Evolutionary conservation across 1,140 invertebrate genomes (phyloP).

Genomic region (Mamestra configurata): DNA sequence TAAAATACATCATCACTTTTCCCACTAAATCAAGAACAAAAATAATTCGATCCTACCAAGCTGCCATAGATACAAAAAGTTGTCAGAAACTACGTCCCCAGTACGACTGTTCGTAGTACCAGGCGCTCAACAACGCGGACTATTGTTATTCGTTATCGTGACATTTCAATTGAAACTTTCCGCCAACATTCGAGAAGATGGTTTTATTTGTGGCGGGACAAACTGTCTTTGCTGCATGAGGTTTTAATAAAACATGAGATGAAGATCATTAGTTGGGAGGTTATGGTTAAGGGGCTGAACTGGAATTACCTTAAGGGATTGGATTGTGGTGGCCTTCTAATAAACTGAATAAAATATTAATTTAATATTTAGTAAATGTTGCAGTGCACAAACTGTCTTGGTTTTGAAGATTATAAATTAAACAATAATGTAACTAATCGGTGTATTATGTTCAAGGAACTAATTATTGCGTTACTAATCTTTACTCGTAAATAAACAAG

Average conservation of each 20-base stretch:
- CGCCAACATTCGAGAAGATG: constrained; percentile 20
- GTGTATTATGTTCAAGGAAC: no score
- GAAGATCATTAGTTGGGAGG: constrained; percentile 28
- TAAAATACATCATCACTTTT: not conserved
- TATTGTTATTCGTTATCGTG: constrained; percentile 44
- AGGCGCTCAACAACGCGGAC: constrained; percentile 2
- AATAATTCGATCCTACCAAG: constrained; percentile 25
- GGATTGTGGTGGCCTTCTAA: no score
- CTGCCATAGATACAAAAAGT: constrained; percentile 16
- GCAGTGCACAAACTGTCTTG: no score
- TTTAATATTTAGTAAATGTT: no score
- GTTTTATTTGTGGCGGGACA: constrained; percentile 24
- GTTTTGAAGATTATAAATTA: no score
- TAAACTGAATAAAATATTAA: no score
- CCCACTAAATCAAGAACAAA: constrained; percentile 25
- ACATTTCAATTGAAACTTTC: constrained; percentile 44
- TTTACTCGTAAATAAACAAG: no score
- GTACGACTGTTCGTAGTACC: not conserved
- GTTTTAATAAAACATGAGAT: constrained; percentile 41
- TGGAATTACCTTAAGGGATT: not conserved
- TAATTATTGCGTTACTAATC: no score
- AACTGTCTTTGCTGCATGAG: constrained; percentile 33
- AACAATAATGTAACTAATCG: no score
- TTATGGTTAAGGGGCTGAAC: not conserved
- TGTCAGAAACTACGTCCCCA: constrained; percentile 17